Conservation (phyloP, 2,113 vertebrate species). For the Grammomys dolichurus region DNA sequence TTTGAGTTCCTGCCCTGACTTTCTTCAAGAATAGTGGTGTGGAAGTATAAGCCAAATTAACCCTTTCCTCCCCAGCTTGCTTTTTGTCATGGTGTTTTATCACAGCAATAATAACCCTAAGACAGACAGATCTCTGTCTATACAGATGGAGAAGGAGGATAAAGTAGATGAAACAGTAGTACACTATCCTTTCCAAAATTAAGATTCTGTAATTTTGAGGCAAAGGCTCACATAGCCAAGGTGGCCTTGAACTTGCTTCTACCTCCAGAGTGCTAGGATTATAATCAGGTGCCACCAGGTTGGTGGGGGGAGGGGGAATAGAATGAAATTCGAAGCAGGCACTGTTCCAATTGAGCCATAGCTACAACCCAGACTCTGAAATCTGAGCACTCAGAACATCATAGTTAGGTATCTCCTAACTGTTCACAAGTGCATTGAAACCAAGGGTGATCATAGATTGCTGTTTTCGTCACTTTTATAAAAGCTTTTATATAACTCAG, state of each 20-base stretch:
- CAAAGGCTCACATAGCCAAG: neutral
- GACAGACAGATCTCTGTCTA: neutral
- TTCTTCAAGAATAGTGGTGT: neutral
- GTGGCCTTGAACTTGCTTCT: neutral
- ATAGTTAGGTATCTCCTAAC: neutral
- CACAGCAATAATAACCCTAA: neutral
- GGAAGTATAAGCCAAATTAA: neutral
- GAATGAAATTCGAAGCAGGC: neutral
- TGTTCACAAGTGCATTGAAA: neutral
- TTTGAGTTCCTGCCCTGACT: neutral
- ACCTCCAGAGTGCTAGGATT: neutral
- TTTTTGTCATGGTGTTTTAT: neutral
- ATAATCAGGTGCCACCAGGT: neutral
- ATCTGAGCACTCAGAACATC: constrained; percentile 3
- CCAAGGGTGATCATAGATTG: neutral
- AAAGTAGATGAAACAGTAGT: neutral
- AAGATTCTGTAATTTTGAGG: neutral
- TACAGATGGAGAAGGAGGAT: neutral
- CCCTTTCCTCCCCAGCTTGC: neutral
- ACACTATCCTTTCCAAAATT: neutral
- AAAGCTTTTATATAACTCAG: no score
- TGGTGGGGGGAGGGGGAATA: neutral
- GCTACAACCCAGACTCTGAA: constrained; percentile 8
- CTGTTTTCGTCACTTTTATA: neutral
- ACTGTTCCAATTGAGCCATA: neutral